Evolutionary conservation across 2,888 invertebrate species (phyloP).

Genomic region (Odontothrips loti): DNA sequence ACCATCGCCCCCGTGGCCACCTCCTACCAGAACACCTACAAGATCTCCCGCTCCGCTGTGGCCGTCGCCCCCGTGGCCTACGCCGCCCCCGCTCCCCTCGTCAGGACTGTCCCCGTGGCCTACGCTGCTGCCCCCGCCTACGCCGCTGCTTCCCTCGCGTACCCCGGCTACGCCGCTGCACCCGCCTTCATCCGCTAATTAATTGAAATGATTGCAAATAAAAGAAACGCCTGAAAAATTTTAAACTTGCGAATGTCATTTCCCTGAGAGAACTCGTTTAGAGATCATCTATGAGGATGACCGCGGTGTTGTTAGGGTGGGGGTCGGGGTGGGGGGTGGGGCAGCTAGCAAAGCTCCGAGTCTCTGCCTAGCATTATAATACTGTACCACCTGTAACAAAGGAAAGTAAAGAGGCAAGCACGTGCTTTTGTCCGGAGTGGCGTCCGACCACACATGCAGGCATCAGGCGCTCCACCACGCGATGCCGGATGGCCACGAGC

Average conservation of each 20-base stretch:
- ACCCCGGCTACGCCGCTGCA: constrained; percentile 5
- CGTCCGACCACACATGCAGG: neutral
- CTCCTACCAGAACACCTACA: constrained; percentile 24
- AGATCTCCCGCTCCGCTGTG: constrained; percentile 23
- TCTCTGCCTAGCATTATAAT: neutral
- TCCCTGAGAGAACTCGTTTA: neutral
- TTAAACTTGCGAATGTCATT: neutral
- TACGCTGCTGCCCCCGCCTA: neutral
- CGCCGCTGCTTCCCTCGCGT: neutral
- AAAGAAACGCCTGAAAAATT: neutral
- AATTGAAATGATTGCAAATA: neutral
- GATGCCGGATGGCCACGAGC: neutral
- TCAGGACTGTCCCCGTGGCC: neutral
- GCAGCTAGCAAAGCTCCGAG: no score
- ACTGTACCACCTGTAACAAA: neutral
- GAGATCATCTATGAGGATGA: neutral
- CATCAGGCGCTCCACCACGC: neutral
- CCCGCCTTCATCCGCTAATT: neutral
- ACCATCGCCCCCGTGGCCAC: neutral
- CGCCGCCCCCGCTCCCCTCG: neutral
- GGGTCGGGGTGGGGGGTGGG: no score
- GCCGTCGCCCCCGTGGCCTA: neutral
- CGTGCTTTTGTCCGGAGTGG: neutral
- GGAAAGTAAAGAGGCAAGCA: neutral
- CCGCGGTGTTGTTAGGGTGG: neutral